Evolutionary conservation across 2,797 vertebrate species (phyloP).

Genomic region (Pangasius sanitwongsei): DNA sequence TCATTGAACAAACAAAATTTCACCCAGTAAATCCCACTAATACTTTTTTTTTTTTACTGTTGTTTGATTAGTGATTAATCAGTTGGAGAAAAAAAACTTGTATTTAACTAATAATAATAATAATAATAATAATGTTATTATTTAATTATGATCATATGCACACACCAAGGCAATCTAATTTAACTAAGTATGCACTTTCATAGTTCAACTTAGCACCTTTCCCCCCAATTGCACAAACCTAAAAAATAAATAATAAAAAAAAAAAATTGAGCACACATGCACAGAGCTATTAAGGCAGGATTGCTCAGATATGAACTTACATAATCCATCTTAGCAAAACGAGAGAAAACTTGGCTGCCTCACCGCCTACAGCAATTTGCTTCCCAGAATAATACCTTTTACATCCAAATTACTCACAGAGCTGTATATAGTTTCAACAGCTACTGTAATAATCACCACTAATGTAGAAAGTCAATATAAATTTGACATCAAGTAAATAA

Average conservation of each 20-base stretch:
- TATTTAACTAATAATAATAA: background rate
- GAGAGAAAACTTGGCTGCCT: background rate
- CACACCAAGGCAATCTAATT: background rate
- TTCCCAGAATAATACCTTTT: background rate
- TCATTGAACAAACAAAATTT: background rate
- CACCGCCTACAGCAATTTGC: background rate
- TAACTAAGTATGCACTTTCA: background rate
- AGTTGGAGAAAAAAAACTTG: background rate
- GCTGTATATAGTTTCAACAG: background rate
- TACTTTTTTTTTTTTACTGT: background rate
- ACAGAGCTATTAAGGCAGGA: slow-evolving; percentile 8
- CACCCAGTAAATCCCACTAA: background rate
- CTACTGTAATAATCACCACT: background rate
- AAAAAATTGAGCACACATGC: background rate
- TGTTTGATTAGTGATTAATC: background rate
- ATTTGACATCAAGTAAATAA: background rate
- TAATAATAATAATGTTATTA: background rate
- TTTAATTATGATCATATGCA: background rate
- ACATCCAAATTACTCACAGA: slow-evolving; percentile 8
- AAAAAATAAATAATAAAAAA: background rate
- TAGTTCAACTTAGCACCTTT: background rate
- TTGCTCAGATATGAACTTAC: slow-evolving; percentile 2
- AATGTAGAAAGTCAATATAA: background rate
- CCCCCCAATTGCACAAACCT: background rate
- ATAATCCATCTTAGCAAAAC: slow-evolving; percentile 9